These are phyloP conservation scores for Blastomussa wellsi DNA, from an alignment of 92 coral and sea anemone genomes.

Conservation along the genomic window DNA sequence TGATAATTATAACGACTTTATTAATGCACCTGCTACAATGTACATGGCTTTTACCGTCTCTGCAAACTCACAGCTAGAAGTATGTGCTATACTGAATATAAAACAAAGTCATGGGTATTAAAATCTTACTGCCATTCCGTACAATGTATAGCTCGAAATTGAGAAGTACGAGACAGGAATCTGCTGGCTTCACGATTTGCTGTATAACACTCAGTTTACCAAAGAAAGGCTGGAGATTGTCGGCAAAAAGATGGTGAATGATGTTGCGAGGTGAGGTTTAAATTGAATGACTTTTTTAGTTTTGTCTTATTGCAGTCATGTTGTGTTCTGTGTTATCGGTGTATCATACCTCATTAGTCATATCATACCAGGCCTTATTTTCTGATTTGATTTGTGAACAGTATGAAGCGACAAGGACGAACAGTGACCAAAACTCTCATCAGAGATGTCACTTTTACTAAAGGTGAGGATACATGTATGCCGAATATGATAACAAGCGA, in stretches of 20 bases:
- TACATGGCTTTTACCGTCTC: no score
- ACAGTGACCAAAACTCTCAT: slow-evolving; percentile 74
- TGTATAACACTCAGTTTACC: slow-evolving; percentile 84
- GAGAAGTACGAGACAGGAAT: slow-evolving; percentile 85
- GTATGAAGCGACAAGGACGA: slow-evolving; percentile 94
- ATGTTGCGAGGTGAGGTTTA: slow-evolving; percentile 80
- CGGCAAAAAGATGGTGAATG: slow-evolving; percentile 95
- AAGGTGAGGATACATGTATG: slow-evolving; percentile 57
- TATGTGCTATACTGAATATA: no score
- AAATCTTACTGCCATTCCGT: not conserved
- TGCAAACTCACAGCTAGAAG: no score
- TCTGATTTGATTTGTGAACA: slow-evolving; percentile 20
- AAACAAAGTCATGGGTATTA: not conserved
- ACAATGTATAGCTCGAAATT: slow-evolving; percentile 69
- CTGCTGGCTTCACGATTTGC: slow-evolving; percentile 80
- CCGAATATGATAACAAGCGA: no score
- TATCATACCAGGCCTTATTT: no score
- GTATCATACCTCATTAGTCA: not conserved
- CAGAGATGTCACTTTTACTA: slow-evolving; percentile 69
- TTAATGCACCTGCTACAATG: no score
- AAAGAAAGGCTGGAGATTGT: slow-evolving; percentile 89
- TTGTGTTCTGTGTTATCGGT: not conserved
- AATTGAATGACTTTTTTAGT: not conserved
- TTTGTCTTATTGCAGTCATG: not conserved
- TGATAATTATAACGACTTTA: no score